Percentiles rank a stretch among this genome's conserved stretches.
These are phyloP conservation scores for Rhyacophila brunnea DNA, from an alignment of 1,140 invertebrate genomes.

Conservation along the genomic window DNA sequence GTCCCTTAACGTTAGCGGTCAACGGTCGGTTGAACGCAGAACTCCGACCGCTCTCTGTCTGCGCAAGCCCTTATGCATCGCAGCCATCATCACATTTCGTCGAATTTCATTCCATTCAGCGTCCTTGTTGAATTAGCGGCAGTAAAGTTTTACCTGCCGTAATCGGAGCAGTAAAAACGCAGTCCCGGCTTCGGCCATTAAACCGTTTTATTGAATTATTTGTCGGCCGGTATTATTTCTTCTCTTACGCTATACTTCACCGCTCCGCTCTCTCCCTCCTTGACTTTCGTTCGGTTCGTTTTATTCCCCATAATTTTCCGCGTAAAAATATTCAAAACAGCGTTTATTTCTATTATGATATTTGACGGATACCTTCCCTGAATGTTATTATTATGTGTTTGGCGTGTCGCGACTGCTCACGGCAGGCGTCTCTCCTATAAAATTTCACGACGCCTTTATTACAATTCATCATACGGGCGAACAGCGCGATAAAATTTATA, in stretches of 20 bases:
- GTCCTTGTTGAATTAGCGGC: conserved; percentile 18
- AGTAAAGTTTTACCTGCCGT: conserved; percentile 28
- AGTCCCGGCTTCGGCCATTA: conserved; percentile 13
- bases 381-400: neutral
- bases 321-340: conserved; percentile 3
- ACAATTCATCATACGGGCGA: too few relatives aligned
- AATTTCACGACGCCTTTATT: too few relatives aligned
- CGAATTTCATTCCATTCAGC: conserved; percentile 4
- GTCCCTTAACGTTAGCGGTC: too few relatives aligned
- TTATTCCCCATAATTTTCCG: neutral
- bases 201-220: conserved; percentile 27
- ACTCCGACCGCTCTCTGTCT: too few relatives aligned
- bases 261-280: too few relatives aligned
- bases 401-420: too few relatives aligned
- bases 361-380: neutral
- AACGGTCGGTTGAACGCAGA: too few relatives aligned
- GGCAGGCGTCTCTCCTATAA: too few relatives aligned
- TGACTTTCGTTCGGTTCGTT: neutral
- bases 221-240: conserved; percentile 16
- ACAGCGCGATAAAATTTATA: too few relatives aligned
- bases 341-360: neutral
- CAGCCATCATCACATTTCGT: neutral
- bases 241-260: too few relatives aligned
- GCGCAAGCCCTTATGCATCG: neutral
- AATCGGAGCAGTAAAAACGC: conserved; percentile 22